A percentile compares a stretch with the other conserved stretches of the same genome.
phyloP scores from a whole-genome alignment of 2,113 vertebrate genomes.

The Regulus satrapa region DNA sequence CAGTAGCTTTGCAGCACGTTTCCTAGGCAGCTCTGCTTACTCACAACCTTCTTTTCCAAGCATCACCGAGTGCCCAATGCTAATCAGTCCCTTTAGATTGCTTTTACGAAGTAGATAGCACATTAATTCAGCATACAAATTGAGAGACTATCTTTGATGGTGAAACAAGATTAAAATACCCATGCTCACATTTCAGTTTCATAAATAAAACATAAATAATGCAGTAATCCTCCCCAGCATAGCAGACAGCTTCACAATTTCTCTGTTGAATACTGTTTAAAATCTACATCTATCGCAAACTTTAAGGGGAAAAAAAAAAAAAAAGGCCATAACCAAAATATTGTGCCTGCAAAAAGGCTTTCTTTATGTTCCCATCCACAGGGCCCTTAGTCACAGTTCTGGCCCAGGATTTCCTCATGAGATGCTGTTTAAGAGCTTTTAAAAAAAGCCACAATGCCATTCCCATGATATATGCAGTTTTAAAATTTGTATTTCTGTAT shows the following conservation, averaged over 20 bases:
- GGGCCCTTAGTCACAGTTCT: constrained; percentile 50
- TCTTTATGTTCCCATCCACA: constrained; percentile 36
- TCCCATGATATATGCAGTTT: constrained; percentile 62
- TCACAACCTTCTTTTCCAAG: constrained; percentile 32
- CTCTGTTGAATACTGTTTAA: constrained; percentile 51
- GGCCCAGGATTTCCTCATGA: constrained; percentile 61
- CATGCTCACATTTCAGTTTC: constrained; percentile 60
- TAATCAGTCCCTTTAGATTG: constrained; percentile 50
- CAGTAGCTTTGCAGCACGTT: not conserved
- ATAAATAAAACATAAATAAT: constrained; percentile 64
- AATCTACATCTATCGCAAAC: not conserved
- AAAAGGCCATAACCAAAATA: constrained; percentile 60
- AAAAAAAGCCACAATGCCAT: constrained; percentile 36
- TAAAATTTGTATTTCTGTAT: constrained; percentile 67
- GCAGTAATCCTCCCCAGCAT: constrained; percentile 26
- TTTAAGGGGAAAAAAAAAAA: not conserved
- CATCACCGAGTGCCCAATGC: constrained; percentile 18
- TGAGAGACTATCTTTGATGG: constrained; percentile 52
- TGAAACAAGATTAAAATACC: constrained; percentile 50
- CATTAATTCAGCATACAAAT: constrained; percentile 70
- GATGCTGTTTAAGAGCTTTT: constrained; percentile 63
- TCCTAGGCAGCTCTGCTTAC: constrained; percentile 23
- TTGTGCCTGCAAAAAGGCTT: constrained; percentile 34
- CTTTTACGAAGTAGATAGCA: constrained; percentile 5
- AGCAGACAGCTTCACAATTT: constrained; percentile 32